A percentile compares a stretch with the other conserved stretches of the same genome.
Evolutionary conservation across 1,140 invertebrate species (phyloP).

Genomic region (Macrobrachium rosenbergii): DNA sequence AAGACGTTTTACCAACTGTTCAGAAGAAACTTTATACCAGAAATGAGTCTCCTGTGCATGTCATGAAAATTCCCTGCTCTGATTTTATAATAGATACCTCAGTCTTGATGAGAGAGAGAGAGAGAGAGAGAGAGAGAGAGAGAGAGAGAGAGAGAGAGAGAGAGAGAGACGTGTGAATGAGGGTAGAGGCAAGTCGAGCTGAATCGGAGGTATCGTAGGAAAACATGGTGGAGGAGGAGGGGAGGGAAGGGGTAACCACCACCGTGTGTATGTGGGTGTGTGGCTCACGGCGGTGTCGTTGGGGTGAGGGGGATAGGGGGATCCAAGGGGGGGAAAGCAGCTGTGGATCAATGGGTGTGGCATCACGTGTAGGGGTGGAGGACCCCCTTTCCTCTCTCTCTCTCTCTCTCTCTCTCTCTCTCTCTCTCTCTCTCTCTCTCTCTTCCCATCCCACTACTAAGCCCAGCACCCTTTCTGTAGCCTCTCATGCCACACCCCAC

Average conservation of each 20-base stretch:
- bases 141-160: background rate
- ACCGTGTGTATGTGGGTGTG: background rate
- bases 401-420: conserved; percentile 22
- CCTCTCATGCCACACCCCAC: background rate
- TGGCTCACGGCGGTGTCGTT: no score
- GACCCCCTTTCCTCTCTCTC: conserved; percentile 1
- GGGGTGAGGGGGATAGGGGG: background rate
- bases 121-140: conserved; percentile 9
- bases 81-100: no score
- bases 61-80: no score
- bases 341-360: conserved; percentile 17
- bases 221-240: background rate
- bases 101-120: background rate
- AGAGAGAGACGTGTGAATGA: background rate
- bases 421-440: background rate
- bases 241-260: background rate
- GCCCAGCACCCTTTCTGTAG: background rate
- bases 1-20: no score
- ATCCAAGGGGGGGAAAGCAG: background rate
- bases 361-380: background rate
- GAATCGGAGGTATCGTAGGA: background rate
- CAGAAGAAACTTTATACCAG: no score
- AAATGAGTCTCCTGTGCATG: no score
- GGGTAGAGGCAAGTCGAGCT: background rate
- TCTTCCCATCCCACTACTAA: background rate